Conservation (phyloP, 2,797 vertebrate genomes). For the Cyclopterus lumpus region DNA sequence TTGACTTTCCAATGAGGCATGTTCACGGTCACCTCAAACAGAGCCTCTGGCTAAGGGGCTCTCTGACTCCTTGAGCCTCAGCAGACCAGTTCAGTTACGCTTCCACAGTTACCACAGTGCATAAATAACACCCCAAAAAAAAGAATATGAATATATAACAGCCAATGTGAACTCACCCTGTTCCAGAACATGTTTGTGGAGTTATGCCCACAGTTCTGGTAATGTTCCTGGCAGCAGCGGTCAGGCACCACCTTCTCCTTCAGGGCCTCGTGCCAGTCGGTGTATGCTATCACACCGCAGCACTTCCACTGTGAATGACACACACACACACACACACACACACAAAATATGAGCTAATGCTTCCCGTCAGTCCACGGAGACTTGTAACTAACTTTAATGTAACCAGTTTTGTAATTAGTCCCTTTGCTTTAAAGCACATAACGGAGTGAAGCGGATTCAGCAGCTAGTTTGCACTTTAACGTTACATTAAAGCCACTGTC, state of each 20-base stretch:
- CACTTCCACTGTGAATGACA: constrained; percentile 91
- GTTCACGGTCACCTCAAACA: background rate
- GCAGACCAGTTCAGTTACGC: background rate
- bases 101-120: too few species aligned
- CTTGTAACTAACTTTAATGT: constrained; percentile 35
- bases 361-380: constrained; percentile 12
- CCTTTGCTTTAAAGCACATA: constrained; percentile 21
- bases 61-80: background rate
- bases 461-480: constrained; percentile 26
- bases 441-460: constrained; percentile 25
- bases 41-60: background rate
- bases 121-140: background rate
- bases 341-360: constrained; percentile 28
- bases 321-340: constrained; percentile 27
- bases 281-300: constrained; percentile 94
- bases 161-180: constrained; percentile 81
- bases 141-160: accelerated
- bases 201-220: constrained; percentile 94
- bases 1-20: background rate
- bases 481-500: constrained; percentile 32
- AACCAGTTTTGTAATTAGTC: constrained; percentile 28
- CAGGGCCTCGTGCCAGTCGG: constrained; percentile 94
- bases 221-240: constrained; percentile 96
- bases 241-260: constrained; percentile 94
- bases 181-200: constrained; percentile 92